Conservation (phyloP, 1,140 invertebrate species). For the Drosophila lowei region DNA sequence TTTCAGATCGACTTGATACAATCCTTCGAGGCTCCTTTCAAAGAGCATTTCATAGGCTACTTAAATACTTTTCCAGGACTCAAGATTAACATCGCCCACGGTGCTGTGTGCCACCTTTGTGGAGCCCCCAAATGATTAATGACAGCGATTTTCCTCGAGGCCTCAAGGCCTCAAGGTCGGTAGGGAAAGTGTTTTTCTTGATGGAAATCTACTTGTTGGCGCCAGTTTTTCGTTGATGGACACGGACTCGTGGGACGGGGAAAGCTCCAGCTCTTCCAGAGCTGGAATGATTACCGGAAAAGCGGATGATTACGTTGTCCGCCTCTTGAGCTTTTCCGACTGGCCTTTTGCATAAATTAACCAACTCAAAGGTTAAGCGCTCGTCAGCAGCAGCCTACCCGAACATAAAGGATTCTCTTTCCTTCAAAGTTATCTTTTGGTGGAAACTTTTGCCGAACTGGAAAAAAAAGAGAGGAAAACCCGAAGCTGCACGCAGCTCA, state of each 20-base stretch:
- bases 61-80: not conserved
- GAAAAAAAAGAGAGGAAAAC: not conserved
- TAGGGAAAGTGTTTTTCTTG: conserved; percentile 29
- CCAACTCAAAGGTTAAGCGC: conserved; percentile 21
- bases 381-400: no score
- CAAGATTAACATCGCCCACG: conserved; percentile 71
- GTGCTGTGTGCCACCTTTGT: conserved; percentile 61
- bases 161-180: not conserved
- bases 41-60: conserved; percentile 1
- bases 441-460: not conserved
- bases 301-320: conserved; percentile 46
- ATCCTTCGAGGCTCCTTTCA: not conserved
- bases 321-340: conserved; percentile 31
- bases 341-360: conserved; percentile 59
- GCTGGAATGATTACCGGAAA: conserved; percentile 40
- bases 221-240: conserved; percentile 33
- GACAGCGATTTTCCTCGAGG: conserved; percentile 55
- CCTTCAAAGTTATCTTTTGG: not conserved
- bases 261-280: conserved; percentile 1
- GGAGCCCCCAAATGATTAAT: conserved; percentile 69
- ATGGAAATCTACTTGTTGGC: conserved; percentile 74
- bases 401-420: no score
- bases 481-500: conserved; percentile 9
- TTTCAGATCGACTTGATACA: conserved; percentile 1
- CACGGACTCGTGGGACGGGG: conserved; percentile 15